These are phyloP conservation scores for Harpegnathos saltator DNA, from an alignment of 1,140 invertebrate genomes.

Conservation along the genomic window DNA sequence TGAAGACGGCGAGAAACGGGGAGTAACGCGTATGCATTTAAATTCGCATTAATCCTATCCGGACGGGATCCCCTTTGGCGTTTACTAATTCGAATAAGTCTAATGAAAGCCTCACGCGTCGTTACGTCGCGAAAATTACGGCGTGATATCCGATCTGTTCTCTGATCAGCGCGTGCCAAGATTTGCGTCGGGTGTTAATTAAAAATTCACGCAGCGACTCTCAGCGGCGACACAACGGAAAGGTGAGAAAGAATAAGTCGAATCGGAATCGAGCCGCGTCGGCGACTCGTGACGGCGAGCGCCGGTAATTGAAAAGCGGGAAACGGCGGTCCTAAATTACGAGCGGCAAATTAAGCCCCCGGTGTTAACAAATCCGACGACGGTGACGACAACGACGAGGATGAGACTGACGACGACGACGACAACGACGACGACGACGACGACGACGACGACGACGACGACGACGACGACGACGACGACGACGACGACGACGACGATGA, in stretches of 20 bases:
- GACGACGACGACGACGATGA: background rate
- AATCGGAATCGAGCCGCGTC: constrained; percentile 4
- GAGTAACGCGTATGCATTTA: background rate
- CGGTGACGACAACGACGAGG: background rate
- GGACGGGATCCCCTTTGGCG: background rate
- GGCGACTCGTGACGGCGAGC: background rate
- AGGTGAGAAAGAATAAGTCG: background rate
- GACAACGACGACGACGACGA: background rate
- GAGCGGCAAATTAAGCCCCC: constrained; percentile 52
- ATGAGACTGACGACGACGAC: background rate
- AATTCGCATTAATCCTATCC: no score
- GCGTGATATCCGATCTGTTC: background rate
- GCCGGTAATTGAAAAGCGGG: constrained; percentile 62
- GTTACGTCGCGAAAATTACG: background rate
- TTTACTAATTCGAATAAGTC: constrained; percentile 19
- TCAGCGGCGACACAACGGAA: constrained; percentile 2
- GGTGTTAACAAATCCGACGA: constrained; percentile 65
- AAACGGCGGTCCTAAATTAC: constrained; percentile 57
- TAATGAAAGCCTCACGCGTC: constrained; percentile 7
- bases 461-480: background rate
- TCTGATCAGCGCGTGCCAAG: background rate
- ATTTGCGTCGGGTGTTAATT: constrained; percentile 41
- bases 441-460: background rate
- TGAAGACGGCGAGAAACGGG: background rate
- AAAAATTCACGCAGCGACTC: background rate